A percentile compares a stretch with the other conserved stretches of the same genome.
Conservation (phyloP, 2,797 vertebrate species). For the Chiloscyllium punctatum region DNA sequence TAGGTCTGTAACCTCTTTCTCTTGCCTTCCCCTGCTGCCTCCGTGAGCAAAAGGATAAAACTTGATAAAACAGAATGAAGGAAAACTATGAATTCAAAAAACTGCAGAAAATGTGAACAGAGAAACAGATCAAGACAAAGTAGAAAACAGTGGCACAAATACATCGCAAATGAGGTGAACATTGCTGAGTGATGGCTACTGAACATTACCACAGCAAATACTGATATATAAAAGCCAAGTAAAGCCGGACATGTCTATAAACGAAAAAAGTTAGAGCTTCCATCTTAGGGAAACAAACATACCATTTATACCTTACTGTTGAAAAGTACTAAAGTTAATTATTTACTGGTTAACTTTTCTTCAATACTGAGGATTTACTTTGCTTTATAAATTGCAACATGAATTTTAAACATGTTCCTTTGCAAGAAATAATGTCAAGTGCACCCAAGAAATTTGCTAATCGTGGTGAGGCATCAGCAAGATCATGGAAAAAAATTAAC, state of each 20-base stretch:
- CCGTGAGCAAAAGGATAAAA: constrained; percentile 28
- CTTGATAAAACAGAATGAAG: constrained; percentile 35
- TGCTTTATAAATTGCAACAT: neutral
- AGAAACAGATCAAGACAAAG: constrained; percentile 4
- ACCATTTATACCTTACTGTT: neutral
- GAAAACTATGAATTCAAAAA: constrained; percentile 8
- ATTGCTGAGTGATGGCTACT: neutral
- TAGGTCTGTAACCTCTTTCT: constrained; percentile 38
- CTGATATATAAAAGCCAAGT: neutral
- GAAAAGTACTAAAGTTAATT: neutral
- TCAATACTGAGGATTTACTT: neutral
- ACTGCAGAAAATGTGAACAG: neutral
- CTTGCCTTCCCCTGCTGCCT: constrained; percentile 34
- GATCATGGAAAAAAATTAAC: neutral
- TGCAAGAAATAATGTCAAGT: neutral
- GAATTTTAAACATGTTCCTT: neutral
- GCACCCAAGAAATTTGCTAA: neutral
- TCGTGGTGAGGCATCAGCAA: neutral
- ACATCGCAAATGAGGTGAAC: neutral
- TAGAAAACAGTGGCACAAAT: neutral
- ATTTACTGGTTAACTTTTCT: neutral
- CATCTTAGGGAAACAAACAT: neutral
- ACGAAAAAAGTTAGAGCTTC: neutral
- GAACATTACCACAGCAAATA: neutral
- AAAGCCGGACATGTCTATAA: no score